These are phyloP conservation scores for Caenorhabditis drosophilae DNA, from an alignment of 2,888 invertebrate species.

Conservation along the genomic window DNA sequence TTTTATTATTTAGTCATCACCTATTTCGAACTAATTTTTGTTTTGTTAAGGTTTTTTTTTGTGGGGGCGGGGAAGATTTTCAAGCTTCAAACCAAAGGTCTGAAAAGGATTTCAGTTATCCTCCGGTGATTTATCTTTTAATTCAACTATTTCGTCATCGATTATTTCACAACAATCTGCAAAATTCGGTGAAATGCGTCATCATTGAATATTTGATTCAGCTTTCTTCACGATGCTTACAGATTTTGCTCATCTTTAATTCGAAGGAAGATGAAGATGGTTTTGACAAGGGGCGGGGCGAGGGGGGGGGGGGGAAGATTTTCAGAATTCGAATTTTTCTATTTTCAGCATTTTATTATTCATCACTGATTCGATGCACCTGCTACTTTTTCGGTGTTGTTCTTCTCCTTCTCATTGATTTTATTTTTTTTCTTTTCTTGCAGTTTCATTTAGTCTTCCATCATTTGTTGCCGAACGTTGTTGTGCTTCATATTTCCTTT, in stretches of 20 bases:
- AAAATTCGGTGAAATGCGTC: constrained; percentile 14
- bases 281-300: no score
- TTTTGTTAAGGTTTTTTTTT: constrained; percentile 22
- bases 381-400: constrained; percentile 32
- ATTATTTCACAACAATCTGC: constrained; percentile 29
- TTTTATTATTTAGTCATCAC: constrained; percentile 19
- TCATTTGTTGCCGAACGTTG: constrained; percentile 33
- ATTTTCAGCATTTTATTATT: constrained; percentile 33
- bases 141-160: constrained; percentile 17
- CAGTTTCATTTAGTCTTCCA: constrained; percentile 32
- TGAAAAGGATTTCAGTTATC: constrained; percentile 18
- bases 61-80: not conserved
- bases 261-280: constrained; percentile 21
- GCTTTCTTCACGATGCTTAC: constrained; percentile 21
- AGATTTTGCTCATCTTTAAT: constrained; percentile 28
- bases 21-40: constrained; percentile 26
- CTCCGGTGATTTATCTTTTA: constrained; percentile 17
- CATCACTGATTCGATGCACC: constrained; percentile 24
- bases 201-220: constrained; percentile 29
- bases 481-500: constrained; percentile 34
- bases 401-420: not conserved
- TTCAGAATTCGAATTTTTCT: not conserved
- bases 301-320: no score
- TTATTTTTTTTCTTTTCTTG: not conserved
- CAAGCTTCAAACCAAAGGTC: not conserved